A percentile compares a stretch with the other conserved stretches of the same genome.
These are phyloP conservation scores for Drosophila fuyamai DNA, from an alignment of 1,140 invertebrate genomes.

Conservation along the genomic window DNA sequence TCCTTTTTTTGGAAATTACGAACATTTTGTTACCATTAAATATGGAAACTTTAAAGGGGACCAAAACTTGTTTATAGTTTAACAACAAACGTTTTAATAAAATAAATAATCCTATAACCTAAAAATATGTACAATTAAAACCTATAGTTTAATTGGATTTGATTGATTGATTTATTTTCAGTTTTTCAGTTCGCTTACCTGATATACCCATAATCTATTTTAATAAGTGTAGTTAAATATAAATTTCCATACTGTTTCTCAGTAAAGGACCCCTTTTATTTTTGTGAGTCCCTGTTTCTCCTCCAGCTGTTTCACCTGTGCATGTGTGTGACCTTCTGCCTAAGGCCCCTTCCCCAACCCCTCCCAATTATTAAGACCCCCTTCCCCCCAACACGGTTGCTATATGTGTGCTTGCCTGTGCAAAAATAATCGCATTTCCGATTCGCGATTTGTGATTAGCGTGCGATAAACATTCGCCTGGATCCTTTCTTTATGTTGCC, in stretches of 20 bases:
- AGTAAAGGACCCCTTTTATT: not conserved
- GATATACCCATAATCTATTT: no score
- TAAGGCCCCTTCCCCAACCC: not conserved
- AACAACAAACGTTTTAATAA: no score
- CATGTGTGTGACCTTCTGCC: conserved; percentile 5
- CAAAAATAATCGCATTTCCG: conserved; percentile 78
- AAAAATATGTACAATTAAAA: no score
- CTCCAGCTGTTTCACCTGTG: conserved; percentile 25
- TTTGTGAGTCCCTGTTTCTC: not conserved
- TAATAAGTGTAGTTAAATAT: no score
- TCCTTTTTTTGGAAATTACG: no score
- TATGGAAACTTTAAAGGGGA: no score
- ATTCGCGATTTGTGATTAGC: conserved; percentile 79
- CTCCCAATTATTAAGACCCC: not conserved
- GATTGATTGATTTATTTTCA: no score
- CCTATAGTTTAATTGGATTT: no score
- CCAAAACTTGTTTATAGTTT: no score
- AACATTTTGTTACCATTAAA: not conserved
- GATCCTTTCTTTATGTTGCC: conserved; percentile 30
- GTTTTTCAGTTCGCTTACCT: no score
- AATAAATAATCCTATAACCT: no score
- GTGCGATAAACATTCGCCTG: conserved; percentile 65
- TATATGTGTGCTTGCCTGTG: conserved; percentile 39
- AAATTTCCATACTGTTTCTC: no score
- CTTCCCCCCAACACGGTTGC: not conserved